Percentiles rank a stretch among this genome's conserved stretches.
Conservation (phyloP, 2,888 invertebrate species). For the Archaeoteleia sp. region DNA sequence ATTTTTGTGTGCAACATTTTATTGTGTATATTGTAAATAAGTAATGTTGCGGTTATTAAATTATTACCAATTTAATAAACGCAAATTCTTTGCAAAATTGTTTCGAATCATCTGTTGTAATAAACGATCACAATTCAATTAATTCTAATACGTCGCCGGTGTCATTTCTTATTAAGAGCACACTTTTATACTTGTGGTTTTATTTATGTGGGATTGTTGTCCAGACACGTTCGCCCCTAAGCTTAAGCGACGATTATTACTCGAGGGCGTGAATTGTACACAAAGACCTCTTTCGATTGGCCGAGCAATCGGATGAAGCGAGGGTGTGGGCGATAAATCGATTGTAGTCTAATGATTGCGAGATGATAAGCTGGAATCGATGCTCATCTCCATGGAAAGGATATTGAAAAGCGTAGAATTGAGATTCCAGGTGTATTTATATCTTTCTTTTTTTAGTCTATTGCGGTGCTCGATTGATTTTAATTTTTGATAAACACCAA, state of each 20-base stretch:
- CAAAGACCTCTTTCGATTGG: constrained; percentile 26
- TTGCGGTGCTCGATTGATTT: constrained; percentile 3
- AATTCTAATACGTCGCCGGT: constrained; percentile 41
- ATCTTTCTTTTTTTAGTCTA: constrained; percentile 3
- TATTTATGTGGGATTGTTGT: constrained; percentile 17
- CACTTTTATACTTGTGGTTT: constrained; percentile 8
- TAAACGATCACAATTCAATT: constrained; percentile 51
- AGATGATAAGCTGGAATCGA: constrained; percentile 47
- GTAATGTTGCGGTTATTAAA: too few species aligned
- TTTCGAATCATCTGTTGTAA: too few species aligned
- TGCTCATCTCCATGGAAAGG: constrained; percentile 38
- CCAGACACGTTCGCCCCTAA: constrained; percentile 10
- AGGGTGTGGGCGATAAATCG: constrained; percentile 46
- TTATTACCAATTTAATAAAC: too few species aligned
- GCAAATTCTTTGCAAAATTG: too few species aligned
- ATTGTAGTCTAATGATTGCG: constrained; percentile 48
- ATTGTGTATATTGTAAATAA: too few species aligned
- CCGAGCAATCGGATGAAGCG: constrained; percentile 10
- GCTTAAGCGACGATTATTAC: constrained; percentile 41
- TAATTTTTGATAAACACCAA: constrained; percentile 8
- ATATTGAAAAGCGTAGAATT: constrained; percentile 46
- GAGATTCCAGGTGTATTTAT: constrained; percentile 22
- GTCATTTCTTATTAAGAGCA: constrained; percentile 48
- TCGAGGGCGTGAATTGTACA: constrained; percentile 45
- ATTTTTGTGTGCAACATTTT: too few species aligned